These are phyloP conservation scores for Hippocampus barbouri DNA, from an alignment of 2,113 vertebrate genomes.

Conservation along the genomic window DNA sequence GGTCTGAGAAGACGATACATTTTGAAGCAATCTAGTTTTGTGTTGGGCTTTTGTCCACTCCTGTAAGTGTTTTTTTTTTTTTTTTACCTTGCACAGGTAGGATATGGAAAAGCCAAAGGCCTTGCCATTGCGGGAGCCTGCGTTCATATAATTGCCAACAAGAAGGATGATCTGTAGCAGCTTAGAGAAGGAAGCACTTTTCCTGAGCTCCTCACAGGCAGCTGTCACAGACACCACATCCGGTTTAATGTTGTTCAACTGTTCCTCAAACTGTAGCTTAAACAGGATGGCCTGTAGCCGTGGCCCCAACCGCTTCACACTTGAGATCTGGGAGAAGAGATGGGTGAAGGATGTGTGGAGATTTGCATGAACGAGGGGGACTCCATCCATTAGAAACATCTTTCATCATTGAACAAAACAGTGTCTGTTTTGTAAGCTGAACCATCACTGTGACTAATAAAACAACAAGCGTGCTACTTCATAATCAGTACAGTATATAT, in stretches of 20 bases:
- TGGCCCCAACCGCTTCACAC: slow-evolving; percentile 75
- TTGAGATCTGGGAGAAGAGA: slow-evolving; percentile 75
- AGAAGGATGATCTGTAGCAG: slow-evolving; percentile 82
- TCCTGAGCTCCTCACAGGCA: slow-evolving; percentile 83
- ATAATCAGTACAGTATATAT: neutral
- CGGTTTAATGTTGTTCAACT: slow-evolving; percentile 87
- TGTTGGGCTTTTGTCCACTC: no score
- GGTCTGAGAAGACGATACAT: neutral
- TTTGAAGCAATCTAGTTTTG: neutral
- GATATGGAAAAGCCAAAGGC: slow-evolving; percentile 84
- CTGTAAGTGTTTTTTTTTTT: neutral
- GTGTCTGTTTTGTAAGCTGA: slow-evolving; percentile 28
- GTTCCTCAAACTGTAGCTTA: slow-evolving; percentile 86
- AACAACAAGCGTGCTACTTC: neutral
- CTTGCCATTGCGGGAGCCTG: slow-evolving; percentile 85
- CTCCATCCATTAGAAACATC: slow-evolving; percentile 30
- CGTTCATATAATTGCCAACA: slow-evolving; percentile 87
- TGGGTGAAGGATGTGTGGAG: neutral
- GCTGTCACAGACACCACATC: slow-evolving; percentile 88
- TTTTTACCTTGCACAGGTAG: slow-evolving; percentile 80
- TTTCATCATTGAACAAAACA: slow-evolving; percentile 36
- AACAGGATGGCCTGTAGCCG: slow-evolving; percentile 84
- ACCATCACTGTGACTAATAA: slow-evolving; percentile 17
- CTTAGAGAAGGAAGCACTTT: slow-evolving; percentile 77
- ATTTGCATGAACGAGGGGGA: slow-evolving; percentile 17